Percentiles rank a stretch among this genome's conserved stretches.
Evolutionary conservation across 2,113 vertebrate species (phyloP).

Genomic region (Elanus axillaris): DNA sequence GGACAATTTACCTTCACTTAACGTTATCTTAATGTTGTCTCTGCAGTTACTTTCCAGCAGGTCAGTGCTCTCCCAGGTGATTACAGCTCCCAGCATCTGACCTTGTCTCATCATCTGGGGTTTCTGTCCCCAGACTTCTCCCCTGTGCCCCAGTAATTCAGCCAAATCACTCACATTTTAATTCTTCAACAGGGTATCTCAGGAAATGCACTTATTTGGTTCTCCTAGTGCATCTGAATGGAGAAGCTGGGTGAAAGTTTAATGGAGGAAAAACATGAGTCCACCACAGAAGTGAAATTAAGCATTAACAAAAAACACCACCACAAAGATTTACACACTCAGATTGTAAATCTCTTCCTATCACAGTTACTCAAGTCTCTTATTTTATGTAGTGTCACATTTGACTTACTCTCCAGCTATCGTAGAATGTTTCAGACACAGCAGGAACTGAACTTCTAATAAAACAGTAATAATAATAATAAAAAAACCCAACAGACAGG

Average conservation of each 20-base stretch:
- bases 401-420: conserved; percentile 13
- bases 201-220: not conserved
- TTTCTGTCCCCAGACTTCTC: not conserved
- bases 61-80: not conserved
- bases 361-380: not conserved
- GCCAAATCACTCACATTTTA: not conserved
- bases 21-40: not conserved
- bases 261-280: not conserved
- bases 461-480: conserved; percentile 1
- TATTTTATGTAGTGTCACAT: conserved; percentile 17
- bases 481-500: not conserved
- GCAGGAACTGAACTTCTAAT: not conserved
- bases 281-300: not conserved
- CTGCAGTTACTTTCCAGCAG: not conserved
- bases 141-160: not conserved
- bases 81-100: not conserved
- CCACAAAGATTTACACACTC: not conserved
- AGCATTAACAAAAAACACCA: not conserved
- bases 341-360: not conserved
- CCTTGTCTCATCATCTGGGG: not conserved
- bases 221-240: not conserved
- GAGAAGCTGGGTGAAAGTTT: not conserved
- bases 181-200: not conserved
- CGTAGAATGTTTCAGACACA: not conserved
- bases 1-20: not conserved